Conservation (phyloP, 2,113 vertebrate genomes). For the Sakesphorus luctuosus region DNA sequence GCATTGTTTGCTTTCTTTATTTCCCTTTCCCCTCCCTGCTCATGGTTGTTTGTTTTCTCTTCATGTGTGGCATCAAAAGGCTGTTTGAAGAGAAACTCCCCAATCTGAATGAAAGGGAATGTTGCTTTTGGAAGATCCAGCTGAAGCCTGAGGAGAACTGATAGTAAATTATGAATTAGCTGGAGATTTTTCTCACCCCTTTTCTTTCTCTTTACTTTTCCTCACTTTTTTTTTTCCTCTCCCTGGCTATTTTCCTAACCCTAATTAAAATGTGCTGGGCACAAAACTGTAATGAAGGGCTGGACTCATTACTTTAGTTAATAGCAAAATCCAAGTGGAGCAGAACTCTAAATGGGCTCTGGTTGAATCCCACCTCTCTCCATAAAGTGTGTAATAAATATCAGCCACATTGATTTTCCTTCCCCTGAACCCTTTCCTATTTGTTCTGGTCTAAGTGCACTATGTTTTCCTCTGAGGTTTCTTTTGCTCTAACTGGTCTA, state of each 20-base stretch:
- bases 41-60: background rate
- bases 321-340: slow-evolving; percentile 23
- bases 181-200: background rate
- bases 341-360: slow-evolving; percentile 41
- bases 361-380: slow-evolving; percentile 35
- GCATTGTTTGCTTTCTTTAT: background rate
- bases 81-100: background rate
- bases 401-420: slow-evolving; percentile 58
- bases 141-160: background rate
- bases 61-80: slow-evolving; percentile 32
- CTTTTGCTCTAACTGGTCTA: slow-evolving; percentile 49
- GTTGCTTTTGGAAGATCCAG: slow-evolving; percentile 16
- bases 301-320: slow-evolving; percentile 27
- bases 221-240: background rate
- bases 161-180: slow-evolving; percentile 39
- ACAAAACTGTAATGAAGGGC: background rate
- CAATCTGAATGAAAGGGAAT: background rate
- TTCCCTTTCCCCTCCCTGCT: background rate
- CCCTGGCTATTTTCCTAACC: background rate
- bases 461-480: slow-evolving; percentile 30
- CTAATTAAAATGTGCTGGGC: slow-evolving; percentile 46
- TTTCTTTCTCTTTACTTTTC: background rate
- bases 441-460: slow-evolving; percentile 54
- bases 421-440: slow-evolving; percentile 20
- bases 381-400: slow-evolving; percentile 47